These are phyloP conservation scores for Laodelphax striatellus DNA, from an alignment of 1,140 invertebrate species.

Conservation along the genomic window DNA sequence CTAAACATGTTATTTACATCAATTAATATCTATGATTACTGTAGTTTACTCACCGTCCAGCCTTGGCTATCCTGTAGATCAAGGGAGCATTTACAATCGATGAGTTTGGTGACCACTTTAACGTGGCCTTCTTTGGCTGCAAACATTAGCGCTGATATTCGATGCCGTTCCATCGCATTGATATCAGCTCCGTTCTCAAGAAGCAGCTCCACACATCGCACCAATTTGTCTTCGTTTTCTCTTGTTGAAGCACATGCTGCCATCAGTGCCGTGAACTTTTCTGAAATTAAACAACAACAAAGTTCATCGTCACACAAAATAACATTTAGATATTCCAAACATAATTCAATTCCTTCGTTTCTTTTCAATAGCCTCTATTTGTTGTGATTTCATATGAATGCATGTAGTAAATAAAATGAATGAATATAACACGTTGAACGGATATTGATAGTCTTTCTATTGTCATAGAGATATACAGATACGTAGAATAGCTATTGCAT, in stretches of 20 bases:
- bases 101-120: conserved; percentile 39
- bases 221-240: conserved; percentile 27
- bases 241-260: conserved; percentile 34
- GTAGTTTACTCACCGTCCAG: conserved; percentile 25
- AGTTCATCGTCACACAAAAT: no score
- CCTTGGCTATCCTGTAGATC: conserved; percentile 37
- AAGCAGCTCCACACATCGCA: conserved; percentile 33
- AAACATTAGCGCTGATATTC: conserved; percentile 49
- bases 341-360: no score
- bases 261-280: conserved; percentile 40
- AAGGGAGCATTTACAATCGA: conserved; percentile 38
- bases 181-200: conserved; percentile 33
- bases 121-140: conserved; percentile 47
- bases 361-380: no score
- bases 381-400: no score
- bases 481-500: no score
- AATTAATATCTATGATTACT: no score
- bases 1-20: no score
- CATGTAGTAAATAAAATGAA: no score
- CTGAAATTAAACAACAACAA: conserved; percentile 21
- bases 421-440: no score
- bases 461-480: no score
- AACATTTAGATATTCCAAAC: no score
- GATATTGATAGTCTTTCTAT: no score
- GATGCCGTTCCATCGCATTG: conserved; percentile 35